Evolutionary conservation across 2,113 vertebrate species (phyloP), one percentile per base, ranked within the genome.

Genomic region (Orientallactaga bullata): DNA sequence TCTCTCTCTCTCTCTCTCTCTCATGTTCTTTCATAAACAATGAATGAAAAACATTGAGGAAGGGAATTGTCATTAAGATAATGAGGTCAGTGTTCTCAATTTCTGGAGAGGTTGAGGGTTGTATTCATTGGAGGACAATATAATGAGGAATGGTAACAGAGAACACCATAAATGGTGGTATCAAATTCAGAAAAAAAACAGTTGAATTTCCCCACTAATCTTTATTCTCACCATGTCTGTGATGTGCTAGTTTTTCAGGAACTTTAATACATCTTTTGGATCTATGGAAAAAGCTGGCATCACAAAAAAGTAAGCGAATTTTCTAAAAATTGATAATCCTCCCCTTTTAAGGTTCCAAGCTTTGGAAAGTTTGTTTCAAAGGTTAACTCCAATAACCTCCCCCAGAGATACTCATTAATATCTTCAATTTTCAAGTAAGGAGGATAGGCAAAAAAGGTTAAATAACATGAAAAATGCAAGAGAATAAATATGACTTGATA

Each of bases 371-470:
- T 91, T 91, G 8, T 83, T 76, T 71, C 60, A 89, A 91, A 83
- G 35, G 37, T 20, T 86, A 91, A 42, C 4, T 58, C 8, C 10
- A 2, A 30, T 12, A 26, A 69, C 10, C 17, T 69, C 15, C 18
- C 21, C 78, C 51, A 61, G 21, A 61, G 30, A 88, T 63, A 66
- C 5, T 72, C n/a, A 76, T 39, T 88, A 66, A 61, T 72, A 42
- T 30, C 1, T 66, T 93, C 2, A 65, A 83, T 85, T 93, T 89
- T 94, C 20, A 95, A 82, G 93, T 85, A 66, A 18, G 66, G 7
- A 47, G 20, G 74, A 71, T 88, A 94, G 60, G n/a, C 30, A 72
- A 88, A 76, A 92, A 1, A 83, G 9, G 1, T 55, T 78, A 84
- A 85, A 39, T 58, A 83, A 84, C 2, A 76, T 39, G 32, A 26